Base-by-base conservation (phyloP, 2,888 invertebrate genomes). In the Adineta ricciae region DNA sequence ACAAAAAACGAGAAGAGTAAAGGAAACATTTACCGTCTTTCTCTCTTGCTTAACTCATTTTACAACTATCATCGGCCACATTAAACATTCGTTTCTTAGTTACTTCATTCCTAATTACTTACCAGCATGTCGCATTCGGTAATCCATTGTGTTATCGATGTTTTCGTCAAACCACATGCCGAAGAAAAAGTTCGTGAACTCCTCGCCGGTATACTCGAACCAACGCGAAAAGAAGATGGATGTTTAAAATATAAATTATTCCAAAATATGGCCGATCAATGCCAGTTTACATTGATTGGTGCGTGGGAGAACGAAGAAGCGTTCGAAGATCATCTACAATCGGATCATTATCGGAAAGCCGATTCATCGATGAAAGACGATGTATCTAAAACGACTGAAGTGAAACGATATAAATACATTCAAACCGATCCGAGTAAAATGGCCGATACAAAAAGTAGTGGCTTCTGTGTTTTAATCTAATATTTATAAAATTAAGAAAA, bases 231-330 rank as follows among this genome's bases (percentile, higher is more conserved):
- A 78, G 73, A 78, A 78, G 73, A 78, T 41, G 73, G 73, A 32
- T 78, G 73, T 41, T 41, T 78, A n/a, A 78, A 41, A 78, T 41
- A 36, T 78, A 38, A 41, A 78, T 78, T 78, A 78, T 78, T 38
- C 41, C 32, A 78, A 78, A 78, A 78, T 78, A 24, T 78, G 24
- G 14, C 21, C 8, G 73, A 78, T n/a, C 36, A 38, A 24, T 41
- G 38, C 24, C 73, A 78, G 24, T 78, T 78, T 41, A 78, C 73
- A 41, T 21, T 78, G 1, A 78, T 78, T 78, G 73, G 41, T 38
- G 38, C 36, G 24, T 78, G 73, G 73, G 73, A 78, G 24, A 38
- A 21, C 8, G 73, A 78, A 36, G 73, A 78, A 24, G 0, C 19
- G 24, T 78, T 41, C 8, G 73, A 78, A 36, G 73, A 78, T 21